A percentile compares a stretch with the other conserved stretches of the same genome.
Conservation (phyloP, 1,140 invertebrate genomes). For the Drosophila triauraria region DNA sequence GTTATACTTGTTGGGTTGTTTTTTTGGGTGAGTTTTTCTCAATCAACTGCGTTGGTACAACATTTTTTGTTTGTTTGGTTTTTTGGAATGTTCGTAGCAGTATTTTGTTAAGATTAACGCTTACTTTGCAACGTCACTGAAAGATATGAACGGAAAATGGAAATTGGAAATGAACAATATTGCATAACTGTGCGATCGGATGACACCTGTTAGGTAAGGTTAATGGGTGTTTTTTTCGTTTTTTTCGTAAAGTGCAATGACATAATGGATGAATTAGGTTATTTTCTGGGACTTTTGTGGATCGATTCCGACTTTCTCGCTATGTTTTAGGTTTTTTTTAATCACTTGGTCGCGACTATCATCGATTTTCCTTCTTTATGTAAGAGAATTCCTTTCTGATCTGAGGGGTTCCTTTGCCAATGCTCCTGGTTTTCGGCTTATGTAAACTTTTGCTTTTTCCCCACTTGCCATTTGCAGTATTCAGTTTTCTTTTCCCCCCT, state of each 20-base stretch:
- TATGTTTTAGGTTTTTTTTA: neutral
- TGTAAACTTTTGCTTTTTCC: conserved; percentile 58
- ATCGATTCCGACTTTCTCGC: neutral
- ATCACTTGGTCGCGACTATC: neutral
- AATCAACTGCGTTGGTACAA: conserved; percentile 84
- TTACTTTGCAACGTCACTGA: conserved; percentile 67
- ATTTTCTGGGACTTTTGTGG: neutral
- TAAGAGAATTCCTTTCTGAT: neutral
- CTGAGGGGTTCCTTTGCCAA: neutral
- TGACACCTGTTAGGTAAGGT: conserved; percentile 58
- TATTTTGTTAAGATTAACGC: conserved; percentile 68
- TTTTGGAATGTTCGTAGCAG: conserved; percentile 70
- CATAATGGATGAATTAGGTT: conserved; percentile 1
- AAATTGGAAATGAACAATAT: conserved; percentile 7
- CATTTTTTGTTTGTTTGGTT: conserved; percentile 63
- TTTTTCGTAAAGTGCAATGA: conserved; percentile 6
- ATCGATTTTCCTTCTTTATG: conserved; percentile 23
- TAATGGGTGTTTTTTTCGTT: neutral
- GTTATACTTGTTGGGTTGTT: conserved; percentile 19
- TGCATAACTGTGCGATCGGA: conserved; percentile 1
- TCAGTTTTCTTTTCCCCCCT: conserved; percentile 13
- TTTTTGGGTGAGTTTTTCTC: conserved; percentile 67
- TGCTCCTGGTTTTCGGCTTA: conserved; percentile 38
- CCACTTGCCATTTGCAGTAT: conserved; percentile 26
- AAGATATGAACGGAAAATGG: conserved; percentile 35